Percentiles rank a stretch among this genome's conserved stretches.
phyloP scores from a whole-genome alignment of 2,113 vertebrate genomes.

The Variabilichromis moorii region DNA sequence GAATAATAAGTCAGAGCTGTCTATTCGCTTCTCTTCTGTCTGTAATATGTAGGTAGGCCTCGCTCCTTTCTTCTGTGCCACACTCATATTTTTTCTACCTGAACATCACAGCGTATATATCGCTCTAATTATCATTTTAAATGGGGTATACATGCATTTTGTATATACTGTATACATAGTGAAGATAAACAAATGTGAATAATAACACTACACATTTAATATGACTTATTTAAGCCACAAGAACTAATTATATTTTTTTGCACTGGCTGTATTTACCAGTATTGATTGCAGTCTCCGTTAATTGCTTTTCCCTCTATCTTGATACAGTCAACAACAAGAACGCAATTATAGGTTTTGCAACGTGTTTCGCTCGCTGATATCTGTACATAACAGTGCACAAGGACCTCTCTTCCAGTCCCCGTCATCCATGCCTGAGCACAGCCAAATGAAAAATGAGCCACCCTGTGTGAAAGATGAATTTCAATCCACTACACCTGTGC shows the following conservation, averaged over 20 bases:
- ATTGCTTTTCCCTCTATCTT: constrained; percentile 52
- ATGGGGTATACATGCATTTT: background rate
- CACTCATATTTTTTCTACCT: background rate
- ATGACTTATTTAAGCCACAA: background rate
- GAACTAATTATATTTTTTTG: constrained; percentile 22
- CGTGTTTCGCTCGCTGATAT: constrained; percentile 27
- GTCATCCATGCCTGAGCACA: constrained; percentile 61
- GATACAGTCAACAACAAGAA: constrained; percentile 39
- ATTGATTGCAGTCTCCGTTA: constrained; percentile 39
- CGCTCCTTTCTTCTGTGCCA: background rate
- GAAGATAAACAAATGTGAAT: background rate
- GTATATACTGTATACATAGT: background rate
- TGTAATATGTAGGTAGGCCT: constrained; percentile 28
- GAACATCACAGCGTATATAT: background rate
- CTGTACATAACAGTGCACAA: constrained; percentile 30
- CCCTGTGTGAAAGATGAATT: constrained; percentile 72
- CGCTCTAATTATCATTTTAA: background rate
- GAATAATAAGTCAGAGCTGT: constrained; percentile 67
- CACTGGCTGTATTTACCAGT: constrained; percentile 13
- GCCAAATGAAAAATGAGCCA: constrained; percentile 74
- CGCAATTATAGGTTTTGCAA: constrained; percentile 51
- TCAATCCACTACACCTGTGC: constrained; percentile 76
- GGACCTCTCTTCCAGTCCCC: constrained; percentile 37
- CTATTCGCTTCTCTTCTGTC: constrained; percentile 30
- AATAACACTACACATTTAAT: background rate